phyloP scores from a whole-genome alignment of 2,797 vertebrate genomes.

The Apogon hyalosoma region DNA sequence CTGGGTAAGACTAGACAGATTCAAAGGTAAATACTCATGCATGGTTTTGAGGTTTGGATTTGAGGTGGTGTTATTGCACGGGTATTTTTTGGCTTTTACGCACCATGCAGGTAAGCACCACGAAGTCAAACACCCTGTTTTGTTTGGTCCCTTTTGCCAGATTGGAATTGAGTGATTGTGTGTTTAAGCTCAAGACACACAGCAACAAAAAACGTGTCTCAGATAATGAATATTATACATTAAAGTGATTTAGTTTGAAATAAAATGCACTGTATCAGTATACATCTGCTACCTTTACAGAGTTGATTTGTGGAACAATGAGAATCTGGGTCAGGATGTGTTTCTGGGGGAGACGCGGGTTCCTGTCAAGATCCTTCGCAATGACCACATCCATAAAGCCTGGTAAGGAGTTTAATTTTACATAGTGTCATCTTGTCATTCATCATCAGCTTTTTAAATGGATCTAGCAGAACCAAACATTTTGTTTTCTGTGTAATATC shows the following conservation, averaged over 20 bases:
- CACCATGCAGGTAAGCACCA: conserved; percentile 58
- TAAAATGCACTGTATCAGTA: conserved; percentile 12
- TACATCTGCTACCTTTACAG: conserved; percentile 81
- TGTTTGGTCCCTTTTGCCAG: conserved; percentile 14
- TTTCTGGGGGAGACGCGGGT: conserved; percentile 96
- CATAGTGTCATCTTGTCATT: not conserved
- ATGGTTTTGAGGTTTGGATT: conserved; percentile 84
- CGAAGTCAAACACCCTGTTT: conserved; percentile 7
- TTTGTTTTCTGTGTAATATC: too few species aligned
- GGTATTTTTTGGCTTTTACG: conserved; percentile 50
- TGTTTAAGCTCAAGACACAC: conserved; percentile 44
- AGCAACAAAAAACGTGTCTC: not conserved
- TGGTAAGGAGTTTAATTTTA: conserved; percentile 84
- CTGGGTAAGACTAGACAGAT: conserved; percentile 90
- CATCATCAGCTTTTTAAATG: not conserved
- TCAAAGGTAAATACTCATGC: conserved; percentile 85
- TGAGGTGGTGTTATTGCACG: conserved; percentile 86
- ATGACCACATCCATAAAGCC: conserved; percentile 90
- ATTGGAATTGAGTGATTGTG: conserved; percentile 31
- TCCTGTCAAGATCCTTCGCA: conserved; percentile 92
- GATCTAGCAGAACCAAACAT: too few species aligned
- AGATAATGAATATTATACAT: not conserved
- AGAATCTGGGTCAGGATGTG: conserved; percentile 94
- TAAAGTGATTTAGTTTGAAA: not conserved
- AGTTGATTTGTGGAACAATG: conserved; percentile 98